These are phyloP conservation scores for Brachyptera putata DNA, from an alignment of 2,888 invertebrate species.

Conservation along the genomic window DNA sequence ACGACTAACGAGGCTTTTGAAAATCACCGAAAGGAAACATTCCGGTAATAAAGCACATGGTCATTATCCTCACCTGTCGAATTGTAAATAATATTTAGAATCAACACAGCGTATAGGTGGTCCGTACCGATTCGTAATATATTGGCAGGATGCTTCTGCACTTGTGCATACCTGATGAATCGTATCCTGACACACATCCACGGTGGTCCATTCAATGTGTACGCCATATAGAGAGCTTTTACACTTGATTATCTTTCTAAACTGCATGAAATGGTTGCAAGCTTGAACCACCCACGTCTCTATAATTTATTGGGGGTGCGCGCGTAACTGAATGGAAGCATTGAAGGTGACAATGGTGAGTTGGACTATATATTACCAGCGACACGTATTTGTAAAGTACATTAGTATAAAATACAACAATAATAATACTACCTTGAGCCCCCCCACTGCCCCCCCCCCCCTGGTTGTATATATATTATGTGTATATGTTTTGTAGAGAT, in stretches of 20 bases:
- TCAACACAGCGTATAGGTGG: slow-evolving; percentile 9
- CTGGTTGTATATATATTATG: no score
- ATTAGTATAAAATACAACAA: not conserved
- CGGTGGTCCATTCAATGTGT: slow-evolving; percentile 21
- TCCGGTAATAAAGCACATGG: no score
- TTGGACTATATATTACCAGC: not conserved
- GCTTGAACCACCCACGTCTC: slow-evolving; percentile 14
- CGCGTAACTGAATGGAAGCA: not conserved
- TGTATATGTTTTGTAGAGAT: no score
- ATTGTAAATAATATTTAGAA: no score
- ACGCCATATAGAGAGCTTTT: slow-evolving; percentile 13
- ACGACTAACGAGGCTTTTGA: slow-evolving; percentile 17
- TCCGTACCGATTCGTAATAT: slow-evolving; percentile 6
- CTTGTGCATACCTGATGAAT: slow-evolving; percentile 7
- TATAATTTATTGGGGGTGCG: slow-evolving; percentile 5
- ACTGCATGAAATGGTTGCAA: slow-evolving; percentile 8
- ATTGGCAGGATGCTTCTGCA: slow-evolving; percentile 7
- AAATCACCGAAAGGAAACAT: not conserved
- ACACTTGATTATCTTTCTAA: slow-evolving; percentile 11
- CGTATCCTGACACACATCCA: slow-evolving; percentile 12
- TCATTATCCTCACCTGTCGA: no score
- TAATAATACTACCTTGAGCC: slow-evolving; percentile 15
- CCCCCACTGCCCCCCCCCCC: no score
- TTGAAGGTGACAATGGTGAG: slow-evolving; percentile 5
- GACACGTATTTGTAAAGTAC: not conserved